Evolutionary conservation across 2,113 vertebrate species (phyloP), one percentile per base, ranked within the genome.

Genomic region (Melanostigma gelatinosum): DNA sequence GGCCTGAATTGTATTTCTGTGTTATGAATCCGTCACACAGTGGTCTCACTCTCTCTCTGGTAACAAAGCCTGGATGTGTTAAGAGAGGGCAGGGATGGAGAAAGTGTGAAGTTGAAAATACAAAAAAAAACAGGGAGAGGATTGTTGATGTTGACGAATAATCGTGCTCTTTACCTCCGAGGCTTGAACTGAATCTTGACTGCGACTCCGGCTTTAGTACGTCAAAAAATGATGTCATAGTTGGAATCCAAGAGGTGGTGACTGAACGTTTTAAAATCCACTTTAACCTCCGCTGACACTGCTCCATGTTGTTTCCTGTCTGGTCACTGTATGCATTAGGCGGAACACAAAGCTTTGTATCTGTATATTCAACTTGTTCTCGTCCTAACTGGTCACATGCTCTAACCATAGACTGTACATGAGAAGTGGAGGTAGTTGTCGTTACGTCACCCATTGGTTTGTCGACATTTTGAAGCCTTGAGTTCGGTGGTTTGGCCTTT

Each of bases 71-170:
- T 2, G 20, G 40, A 67, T 71, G 75, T 80, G 58, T 64, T 54
- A 13, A 12, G n/a, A 46, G 12, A 68, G 52, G 54, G 18, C 18
- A 60, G 27, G 70, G 52, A 54, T 94, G 88, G 88, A 93, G 87
- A 94, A 92, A 94, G 91, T 90, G 54, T 27, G 24, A 57, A 27
- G 50, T 10, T 22, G 18, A 20, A 52, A 48, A 6, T 0, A n/a
- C 9, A 24, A 92, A 92, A 54, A 16, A 67, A 55, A 76, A 44
- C 16, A 44, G 34, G 36, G 52, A 63, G 29, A 60, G 75, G 4
- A 27, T 24, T 66, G 20, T 55, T 55, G 55, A 58, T 78, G 57
- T 18, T 75, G 52, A 75, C 61, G 73, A 75, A 83, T 75, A 77
- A 77, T 57, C 50, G 91, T 93, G 34, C 13, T 46, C 52, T 16